A percentile compares a stretch with the other conserved stretches of the same genome.
These are phyloP conservation scores for Gobiocypris rarus DNA, from an alignment of 2,113 vertebrate genomes.

Conservation along the genomic window DNA sequence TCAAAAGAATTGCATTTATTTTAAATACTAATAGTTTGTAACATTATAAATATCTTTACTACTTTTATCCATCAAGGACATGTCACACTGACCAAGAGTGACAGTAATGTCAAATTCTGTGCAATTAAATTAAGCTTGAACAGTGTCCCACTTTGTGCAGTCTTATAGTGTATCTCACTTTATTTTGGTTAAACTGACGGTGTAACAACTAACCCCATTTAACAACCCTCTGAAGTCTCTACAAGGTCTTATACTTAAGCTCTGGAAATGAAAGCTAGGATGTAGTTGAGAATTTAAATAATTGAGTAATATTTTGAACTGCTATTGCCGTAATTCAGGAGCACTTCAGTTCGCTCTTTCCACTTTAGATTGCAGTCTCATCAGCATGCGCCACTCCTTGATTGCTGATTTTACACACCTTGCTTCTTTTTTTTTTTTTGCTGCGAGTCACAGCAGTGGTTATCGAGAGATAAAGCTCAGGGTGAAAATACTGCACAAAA, in stretches of 20 bases:
- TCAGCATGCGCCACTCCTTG: slow-evolving; percentile 9
- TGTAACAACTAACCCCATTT: slow-evolving; percentile 2
- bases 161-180: background rate
- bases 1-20: too few species aligned
- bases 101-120: too few species aligned
- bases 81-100: too few species aligned
- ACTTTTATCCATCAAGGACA: too few species aligned
- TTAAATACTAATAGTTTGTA: too few species aligned
- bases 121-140: background rate
- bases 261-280: background rate
- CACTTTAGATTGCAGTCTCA: slow-evolving; percentile 22
- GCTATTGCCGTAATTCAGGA: slow-evolving; percentile 37
- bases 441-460: background rate
- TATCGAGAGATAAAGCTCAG: slow-evolving; percentile 8
- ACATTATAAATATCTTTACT: too few species aligned
- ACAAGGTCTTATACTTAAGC: background rate
- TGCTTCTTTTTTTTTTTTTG: too few species aligned
- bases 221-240: background rate
- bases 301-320: slow-evolving; percentile 31
- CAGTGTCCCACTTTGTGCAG: background rate
- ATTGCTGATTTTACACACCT: slow-evolving; percentile 44
- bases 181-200: background rate
- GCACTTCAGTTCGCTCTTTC: slow-evolving; percentile 32
- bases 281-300: background rate
- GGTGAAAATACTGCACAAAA: slow-evolving; percentile 19